Percentiles rank a stretch among this genome's conserved stretches.
These are phyloP conservation scores for Drosophila setifemur DNA, from an alignment of 1,140 invertebrate species.

Conservation along the genomic window DNA sequence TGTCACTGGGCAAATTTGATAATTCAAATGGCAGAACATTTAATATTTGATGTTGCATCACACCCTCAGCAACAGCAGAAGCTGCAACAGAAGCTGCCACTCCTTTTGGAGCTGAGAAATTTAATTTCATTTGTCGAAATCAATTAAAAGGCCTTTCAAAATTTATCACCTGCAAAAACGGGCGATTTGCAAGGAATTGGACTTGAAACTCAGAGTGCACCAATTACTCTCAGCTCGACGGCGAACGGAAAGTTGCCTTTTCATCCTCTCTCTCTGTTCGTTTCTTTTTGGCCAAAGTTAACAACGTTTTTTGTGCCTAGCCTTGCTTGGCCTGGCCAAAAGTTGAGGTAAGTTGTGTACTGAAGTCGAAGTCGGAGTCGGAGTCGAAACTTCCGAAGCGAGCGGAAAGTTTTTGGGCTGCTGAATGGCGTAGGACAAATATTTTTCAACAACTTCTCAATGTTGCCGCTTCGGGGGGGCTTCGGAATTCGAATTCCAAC, in stretches of 20 bases:
- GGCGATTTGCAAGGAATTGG: slow-evolving; percentile 46
- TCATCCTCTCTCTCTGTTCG: no score
- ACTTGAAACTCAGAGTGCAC: slow-evolving; percentile 38
- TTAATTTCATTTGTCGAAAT: slow-evolving; percentile 60
- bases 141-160: slow-evolving; percentile 64
- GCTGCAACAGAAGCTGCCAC: no score
- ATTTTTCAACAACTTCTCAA: slow-evolving; percentile 54
- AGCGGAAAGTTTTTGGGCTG: not conserved
- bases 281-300: slow-evolving; percentile 56
- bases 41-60: slow-evolving; percentile 46
- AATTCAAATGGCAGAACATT: slow-evolving; percentile 49
- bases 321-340: no score
- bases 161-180: slow-evolving; percentile 68
- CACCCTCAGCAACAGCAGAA: no score
- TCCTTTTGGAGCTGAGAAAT: not conserved
- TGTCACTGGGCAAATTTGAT: slow-evolving; percentile 48
- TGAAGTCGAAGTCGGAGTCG: slow-evolving; percentile 69
- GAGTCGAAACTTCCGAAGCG: slow-evolving; percentile 7
- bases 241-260: slow-evolving; percentile 44
- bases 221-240: slow-evolving; percentile 52
- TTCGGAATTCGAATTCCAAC: slow-evolving; percentile 27
- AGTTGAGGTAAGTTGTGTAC: slow-evolving; percentile 73
- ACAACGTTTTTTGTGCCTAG: slow-evolving; percentile 61
- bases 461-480: slow-evolving; percentile 17
- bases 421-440: slow-evolving; percentile 38